Evolutionary conservation across 2,797 vertebrate genomes (phyloP).

Genomic region (Rhinoraja longicauda): DNA sequence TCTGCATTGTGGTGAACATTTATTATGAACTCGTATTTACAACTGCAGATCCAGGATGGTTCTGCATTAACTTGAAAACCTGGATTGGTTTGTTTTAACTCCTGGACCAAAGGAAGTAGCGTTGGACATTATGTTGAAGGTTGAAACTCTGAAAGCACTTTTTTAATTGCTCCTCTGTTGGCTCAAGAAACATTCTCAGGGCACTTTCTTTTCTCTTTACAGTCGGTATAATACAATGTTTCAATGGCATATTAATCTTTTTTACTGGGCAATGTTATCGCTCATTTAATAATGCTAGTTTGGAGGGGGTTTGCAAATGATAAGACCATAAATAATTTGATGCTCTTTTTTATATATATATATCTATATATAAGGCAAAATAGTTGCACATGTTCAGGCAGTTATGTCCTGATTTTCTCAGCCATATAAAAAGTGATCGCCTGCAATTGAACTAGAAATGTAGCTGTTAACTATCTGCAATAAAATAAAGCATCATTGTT

Average conservation of each 20-base stretch:
- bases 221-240: not conserved
- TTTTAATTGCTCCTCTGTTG: not conserved
- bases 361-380: not conserved
- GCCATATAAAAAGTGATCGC: not conserved
- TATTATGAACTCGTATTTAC: not conserved
- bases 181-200: not conserved
- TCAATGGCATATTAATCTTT: not conserved
- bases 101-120: not conserved
- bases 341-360: not conserved
- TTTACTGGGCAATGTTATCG: not conserved
- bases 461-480: conserved; percentile 17
- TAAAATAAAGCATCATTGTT: not conserved
- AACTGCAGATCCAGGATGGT: not conserved
- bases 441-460: not conserved
- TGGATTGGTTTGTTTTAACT: not conserved
- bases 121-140: not conserved
- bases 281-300: not conserved
- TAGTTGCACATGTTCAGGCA: not conserved
- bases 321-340: not conserved
- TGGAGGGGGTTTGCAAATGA: not conserved
- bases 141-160: conserved; percentile 6
- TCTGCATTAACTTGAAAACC: not conserved
- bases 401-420: not conserved
- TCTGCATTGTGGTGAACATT: not conserved
- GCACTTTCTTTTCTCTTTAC: not conserved